Conservation (phyloP, 2,113 vertebrate species). For the Dolichallabes microphthalmus region DNA sequence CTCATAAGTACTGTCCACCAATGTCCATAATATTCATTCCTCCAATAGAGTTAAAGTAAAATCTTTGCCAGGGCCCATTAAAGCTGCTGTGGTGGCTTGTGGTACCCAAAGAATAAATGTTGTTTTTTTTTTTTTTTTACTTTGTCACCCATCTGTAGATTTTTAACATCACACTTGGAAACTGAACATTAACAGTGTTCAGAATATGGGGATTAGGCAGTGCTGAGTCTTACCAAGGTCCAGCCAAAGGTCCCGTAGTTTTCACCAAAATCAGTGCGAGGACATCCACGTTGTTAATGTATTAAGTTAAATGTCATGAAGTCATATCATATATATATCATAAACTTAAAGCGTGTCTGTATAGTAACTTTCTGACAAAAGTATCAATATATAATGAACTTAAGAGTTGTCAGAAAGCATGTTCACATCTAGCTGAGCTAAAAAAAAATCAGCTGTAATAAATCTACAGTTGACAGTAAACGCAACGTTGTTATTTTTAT, state of each 20-base stretch:
- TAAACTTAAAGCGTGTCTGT: not conserved
- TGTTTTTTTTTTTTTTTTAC: not conserved
- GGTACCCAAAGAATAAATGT: not conserved
- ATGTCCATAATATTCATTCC: not conserved
- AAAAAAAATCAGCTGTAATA: constrained; percentile 12
- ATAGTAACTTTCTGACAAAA: not conserved
- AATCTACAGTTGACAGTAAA: constrained; percentile 1
- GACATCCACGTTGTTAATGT: not conserved
- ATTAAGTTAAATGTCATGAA: not conserved
- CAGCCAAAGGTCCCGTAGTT: not conserved
- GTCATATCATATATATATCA: not conserved
- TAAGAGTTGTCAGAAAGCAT: not conserved
- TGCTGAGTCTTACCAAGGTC: not conserved
- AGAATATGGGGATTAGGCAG: not conserved
- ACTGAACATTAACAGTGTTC: not conserved
- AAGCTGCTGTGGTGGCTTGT: not conserved
- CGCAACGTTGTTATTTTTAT: not conserved
- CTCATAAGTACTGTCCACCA: not conserved
- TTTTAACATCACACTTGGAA: not conserved
- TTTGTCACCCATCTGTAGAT: constrained; percentile 19
- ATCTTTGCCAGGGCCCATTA: not conserved
- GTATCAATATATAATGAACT: not conserved
- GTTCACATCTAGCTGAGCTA: not conserved
- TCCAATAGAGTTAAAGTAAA: not conserved
- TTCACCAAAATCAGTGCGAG: not conserved